Evolutionary conservation across 1,140 invertebrate species (phyloP).

Genomic region (Bombus sibiricus): DNA sequence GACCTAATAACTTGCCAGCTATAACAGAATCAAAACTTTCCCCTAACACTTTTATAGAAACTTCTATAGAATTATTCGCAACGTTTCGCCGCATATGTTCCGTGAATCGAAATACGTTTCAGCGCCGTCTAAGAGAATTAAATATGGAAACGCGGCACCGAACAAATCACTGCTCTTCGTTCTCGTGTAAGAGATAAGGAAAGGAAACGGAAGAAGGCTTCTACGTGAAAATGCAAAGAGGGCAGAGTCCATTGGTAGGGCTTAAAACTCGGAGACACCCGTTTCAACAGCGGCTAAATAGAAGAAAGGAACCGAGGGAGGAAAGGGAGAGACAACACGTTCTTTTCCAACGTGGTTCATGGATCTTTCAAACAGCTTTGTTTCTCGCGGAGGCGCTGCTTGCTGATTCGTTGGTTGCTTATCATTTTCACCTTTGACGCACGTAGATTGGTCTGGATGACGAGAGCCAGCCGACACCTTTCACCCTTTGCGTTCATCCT

Average conservation of each 20-base stretch:
- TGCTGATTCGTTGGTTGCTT: constrained; percentile 49
- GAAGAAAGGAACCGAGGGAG: neutral
- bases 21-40: too few relatives aligned
- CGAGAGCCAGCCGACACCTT: constrained; percentile 37
- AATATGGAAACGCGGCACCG: neutral
- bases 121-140: neutral
- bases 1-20: too few relatives aligned
- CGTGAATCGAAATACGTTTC: neutral
- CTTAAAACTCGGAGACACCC: constrained; percentile 19
- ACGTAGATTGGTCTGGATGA: constrained; percentile 57
- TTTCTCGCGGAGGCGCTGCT: constrained; percentile 42
- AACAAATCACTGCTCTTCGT: neutral
- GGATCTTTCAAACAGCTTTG: constrained; percentile 57
- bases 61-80: too few relatives aligned
- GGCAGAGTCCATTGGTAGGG: neutral
- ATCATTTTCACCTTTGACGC: constrained; percentile 64
- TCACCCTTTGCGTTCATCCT: constrained; percentile 6
- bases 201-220: neutral
- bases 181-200: neutral
- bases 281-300: neutral
- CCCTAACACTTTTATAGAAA: too few relatives aligned
- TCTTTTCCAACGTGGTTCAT: constrained; percentile 50
- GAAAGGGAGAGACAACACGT: constrained; percentile 45
- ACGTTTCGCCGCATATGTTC: too few relatives aligned
- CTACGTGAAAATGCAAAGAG: constrained; percentile 12